Percentiles rank a stretch among this genome's conserved stretches.
Conservation (phyloP, 1,140 invertebrate genomes). For the Drosophila bifasciata region DNA sequence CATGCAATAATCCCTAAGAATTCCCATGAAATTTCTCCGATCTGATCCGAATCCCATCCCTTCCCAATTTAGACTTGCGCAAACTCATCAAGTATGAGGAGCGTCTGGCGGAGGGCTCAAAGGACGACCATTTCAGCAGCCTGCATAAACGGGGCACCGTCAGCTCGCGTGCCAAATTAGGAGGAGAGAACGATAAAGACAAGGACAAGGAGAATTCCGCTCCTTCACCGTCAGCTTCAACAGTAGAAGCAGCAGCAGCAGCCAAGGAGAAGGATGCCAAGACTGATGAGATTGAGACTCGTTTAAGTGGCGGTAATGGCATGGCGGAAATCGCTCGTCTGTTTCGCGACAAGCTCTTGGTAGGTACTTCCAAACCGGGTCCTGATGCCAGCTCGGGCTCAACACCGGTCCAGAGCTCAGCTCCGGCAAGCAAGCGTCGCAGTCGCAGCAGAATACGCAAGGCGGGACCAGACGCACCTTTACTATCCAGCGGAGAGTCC, state of each 20-base stretch:
- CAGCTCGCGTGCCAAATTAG: constrained; percentile 75
- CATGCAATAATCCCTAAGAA: constrained; percentile 9
- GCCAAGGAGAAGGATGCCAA: constrained; percentile 21
- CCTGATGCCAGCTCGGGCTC: not conserved
- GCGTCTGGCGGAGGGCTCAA: constrained; percentile 53
- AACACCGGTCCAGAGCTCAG: not conserved
- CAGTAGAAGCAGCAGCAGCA: not conserved
- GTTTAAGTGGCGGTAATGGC: constrained; percentile 7
- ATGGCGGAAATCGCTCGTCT: constrained; percentile 19
- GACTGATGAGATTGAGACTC: constrained; percentile 9
- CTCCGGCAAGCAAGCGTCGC: constrained; percentile 19
- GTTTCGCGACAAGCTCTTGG: constrained; percentile 49
- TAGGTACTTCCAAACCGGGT: constrained; percentile 29
- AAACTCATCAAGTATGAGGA: constrained; percentile 82
- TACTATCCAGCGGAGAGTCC: constrained; percentile 26
- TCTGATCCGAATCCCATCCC: constrained; percentile 38
- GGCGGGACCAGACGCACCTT: not conserved
- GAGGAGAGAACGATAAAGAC: not conserved
- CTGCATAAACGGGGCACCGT: constrained; percentile 68
- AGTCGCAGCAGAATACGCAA: constrained; percentile 53
- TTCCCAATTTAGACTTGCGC: constrained; percentile 64
- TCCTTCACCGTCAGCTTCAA: not conserved
- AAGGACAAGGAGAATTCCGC: constrained; percentile 43
- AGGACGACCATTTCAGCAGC: constrained; percentile 55
- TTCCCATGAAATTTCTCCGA: constrained; percentile 19